Base-by-base conservation (phyloP, 1,140 invertebrate genomes). In the Lordiphosa clarofinis region DNA sequence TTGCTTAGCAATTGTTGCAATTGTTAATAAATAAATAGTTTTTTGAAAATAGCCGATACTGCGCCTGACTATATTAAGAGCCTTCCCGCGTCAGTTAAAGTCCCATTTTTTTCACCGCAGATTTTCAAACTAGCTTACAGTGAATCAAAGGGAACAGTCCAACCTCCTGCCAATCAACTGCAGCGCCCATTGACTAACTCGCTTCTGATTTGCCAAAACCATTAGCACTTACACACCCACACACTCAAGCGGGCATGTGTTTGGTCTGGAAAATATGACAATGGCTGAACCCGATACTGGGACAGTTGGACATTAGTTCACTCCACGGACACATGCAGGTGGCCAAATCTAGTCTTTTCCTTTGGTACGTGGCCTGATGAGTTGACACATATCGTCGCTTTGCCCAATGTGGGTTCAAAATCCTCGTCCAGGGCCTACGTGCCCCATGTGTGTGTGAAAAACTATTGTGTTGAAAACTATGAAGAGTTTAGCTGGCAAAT, bases 331-430 rank as follows among this genome's bases (percentile, higher is more conserved):
- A 39, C 55, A 49, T 44, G 57, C 56, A 61, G 58, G 43, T 61
- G 43, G 46, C 19, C 31, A 61, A 59, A 31, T 36, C 58, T 47
- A 11, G 24, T 31, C 24, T 38, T 69, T 72, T 70, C 69, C 54
- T 60, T 61, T 67, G 63, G 74, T 69, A 59, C 46, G 47, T 52
- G 33, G 67, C 54, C 74, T 73, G 74, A 79, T 70, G 74, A 79
- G 74, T 79, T 78, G 74, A 69, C 74, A 78, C 74, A 78, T 79
- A 74, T 78, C 74, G 50, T 69, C 73, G 69, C 66, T 37, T 39
- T 59, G 15, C 15, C 15, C 15, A 15, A 15, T 3, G 15, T 15
- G 15, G 15, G 3, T 15, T 1, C 56, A 36, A 28, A 38, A 38
- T 55, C 37, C 42, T 43, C 62, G 53, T 61, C 66, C 54, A 35